Evolutionary conservation across 1,140 invertebrate species (phyloP).

Genomic region (Drosophila triauraria): DNA sequence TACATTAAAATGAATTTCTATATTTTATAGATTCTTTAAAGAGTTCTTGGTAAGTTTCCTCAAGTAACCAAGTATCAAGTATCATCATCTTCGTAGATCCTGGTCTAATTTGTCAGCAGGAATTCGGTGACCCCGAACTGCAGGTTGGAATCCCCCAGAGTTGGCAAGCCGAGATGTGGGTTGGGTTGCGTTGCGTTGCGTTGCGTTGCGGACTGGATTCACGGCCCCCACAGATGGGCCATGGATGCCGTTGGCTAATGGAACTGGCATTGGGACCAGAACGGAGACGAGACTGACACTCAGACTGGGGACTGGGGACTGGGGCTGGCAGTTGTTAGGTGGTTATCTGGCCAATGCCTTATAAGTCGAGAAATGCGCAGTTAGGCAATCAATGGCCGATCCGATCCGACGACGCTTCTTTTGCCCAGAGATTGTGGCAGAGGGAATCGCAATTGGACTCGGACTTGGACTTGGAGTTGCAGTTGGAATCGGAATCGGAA

Average conservation of each 20-base stretch:
- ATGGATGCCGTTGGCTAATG: conserved; percentile 61
- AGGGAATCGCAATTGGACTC: conserved; percentile 38
- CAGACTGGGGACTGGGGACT: conserved; percentile 28
- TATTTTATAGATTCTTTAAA: no score
- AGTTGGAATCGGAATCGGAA: conserved; percentile 15
- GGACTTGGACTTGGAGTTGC: conserved; percentile 4
- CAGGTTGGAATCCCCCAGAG: no score
- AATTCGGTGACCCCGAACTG: conserved; percentile 7
- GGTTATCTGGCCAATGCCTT: conserved; percentile 77
- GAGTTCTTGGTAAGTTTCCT: no score
- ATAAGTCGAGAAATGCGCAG: conserved; percentile 79
- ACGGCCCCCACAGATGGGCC: conserved; percentile 48
- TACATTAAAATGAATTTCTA: not conserved
- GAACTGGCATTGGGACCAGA: conserved; percentile 50
- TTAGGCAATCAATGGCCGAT: conserved; percentile 65
- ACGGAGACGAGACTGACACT: conserved; percentile 35
- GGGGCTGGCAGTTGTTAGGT: conserved; percentile 74
- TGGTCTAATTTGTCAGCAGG: not conserved
- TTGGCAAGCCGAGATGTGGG: conserved; percentile 29
- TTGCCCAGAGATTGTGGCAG: conserved; percentile 40
- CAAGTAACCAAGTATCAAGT: no score
- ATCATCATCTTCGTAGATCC: no score
- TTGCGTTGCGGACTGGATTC: conserved; percentile 23
- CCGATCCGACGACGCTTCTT: conserved; percentile 41
- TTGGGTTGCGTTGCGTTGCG: conserved; percentile 4